phyloP scores from a whole-genome alignment of 2,797 vertebrate genomes.

The Falco columbarius region DNA sequence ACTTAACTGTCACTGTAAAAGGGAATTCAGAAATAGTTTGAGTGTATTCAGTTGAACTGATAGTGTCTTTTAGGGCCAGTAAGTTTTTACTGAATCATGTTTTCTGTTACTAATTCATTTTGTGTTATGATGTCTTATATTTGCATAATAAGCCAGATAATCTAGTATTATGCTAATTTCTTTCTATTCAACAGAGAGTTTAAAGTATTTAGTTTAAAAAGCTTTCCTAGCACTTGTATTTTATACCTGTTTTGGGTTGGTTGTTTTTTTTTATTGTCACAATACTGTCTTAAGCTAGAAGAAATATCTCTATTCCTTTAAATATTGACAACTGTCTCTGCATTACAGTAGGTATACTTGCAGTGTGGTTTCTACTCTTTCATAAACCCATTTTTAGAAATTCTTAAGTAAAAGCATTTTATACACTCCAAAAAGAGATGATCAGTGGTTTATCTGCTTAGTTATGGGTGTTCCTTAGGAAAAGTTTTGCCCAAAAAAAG shows the following conservation, averaged over 20 bases:
- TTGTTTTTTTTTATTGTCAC: not conserved
- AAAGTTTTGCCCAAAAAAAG: not conserved
- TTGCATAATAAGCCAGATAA: not conserved
- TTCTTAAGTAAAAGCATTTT: not conserved
- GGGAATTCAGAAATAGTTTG: not conserved
- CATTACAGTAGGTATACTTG: not conserved
- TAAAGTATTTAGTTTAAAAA: not conserved
- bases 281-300: not conserved
- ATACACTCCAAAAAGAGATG: not conserved
- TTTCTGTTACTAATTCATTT: not conserved
- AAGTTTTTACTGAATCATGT: not conserved
- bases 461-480: not conserved
- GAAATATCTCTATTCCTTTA: not conserved
- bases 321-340: not conserved
- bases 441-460: not conserved
- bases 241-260: not conserved
- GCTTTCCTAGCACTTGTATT: not conserved
- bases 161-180: not conserved
- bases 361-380: not conserved
- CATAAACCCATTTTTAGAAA: not conserved
- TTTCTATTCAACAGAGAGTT: not conserved
- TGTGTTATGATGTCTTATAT: not conserved
- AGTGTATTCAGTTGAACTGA: not conserved
- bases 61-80: not conserved
- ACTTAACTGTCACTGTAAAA: not conserved